phyloP scores from a whole-genome alignment of 2,113 vertebrate genomes.

The Cercopithecus mona region DNA sequence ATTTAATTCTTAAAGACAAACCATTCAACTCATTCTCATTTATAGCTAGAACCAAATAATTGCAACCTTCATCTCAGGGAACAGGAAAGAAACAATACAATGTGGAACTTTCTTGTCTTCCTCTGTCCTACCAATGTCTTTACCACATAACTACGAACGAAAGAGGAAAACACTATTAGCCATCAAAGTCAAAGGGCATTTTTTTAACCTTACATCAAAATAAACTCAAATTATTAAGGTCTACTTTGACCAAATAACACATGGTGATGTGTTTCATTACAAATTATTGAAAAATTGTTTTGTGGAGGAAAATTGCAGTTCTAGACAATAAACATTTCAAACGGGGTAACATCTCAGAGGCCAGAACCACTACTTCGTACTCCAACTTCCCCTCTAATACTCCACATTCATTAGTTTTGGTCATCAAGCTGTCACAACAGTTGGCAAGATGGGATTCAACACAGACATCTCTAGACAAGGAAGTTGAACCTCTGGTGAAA shows the following conservation, averaged over 20 bases:
- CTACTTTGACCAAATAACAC: background rate
- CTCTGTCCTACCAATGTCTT: background rate
- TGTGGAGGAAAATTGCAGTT: background rate
- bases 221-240: background rate
- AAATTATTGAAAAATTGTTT: background rate
- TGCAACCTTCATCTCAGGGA: background rate
- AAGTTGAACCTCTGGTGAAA: conserved; percentile 66
- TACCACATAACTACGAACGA: background rate
- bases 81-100: background rate
- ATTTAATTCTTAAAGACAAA: background rate
- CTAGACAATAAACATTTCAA: background rate
- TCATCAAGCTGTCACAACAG: conserved; percentile 52
- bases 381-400: no score
- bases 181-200: background rate
- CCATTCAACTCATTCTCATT: background rate
- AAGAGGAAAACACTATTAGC: background rate
- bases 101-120: background rate
- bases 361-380: background rate
- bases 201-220: background rate
- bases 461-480: conserved; percentile 28
- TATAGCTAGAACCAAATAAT: background rate
- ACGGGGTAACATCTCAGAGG: background rate
- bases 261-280: background rate
- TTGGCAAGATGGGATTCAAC: conserved; percentile 1
- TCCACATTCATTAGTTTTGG: background rate